phyloP scores from a whole-genome alignment of 2,113 vertebrate species.

The Paraplagusia blochii region DNA sequence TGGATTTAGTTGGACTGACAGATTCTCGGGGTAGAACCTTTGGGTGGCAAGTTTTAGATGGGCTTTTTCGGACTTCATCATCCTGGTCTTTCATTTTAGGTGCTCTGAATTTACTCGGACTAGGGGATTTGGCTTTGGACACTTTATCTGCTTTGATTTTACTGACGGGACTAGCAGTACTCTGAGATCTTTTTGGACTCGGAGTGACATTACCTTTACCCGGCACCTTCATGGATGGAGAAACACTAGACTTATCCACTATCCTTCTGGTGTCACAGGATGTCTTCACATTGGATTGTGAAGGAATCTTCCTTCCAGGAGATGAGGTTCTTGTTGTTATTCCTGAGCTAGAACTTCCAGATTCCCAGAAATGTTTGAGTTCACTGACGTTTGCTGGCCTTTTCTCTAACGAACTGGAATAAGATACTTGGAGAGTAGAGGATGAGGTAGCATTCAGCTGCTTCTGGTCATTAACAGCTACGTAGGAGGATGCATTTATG shows the following conservation, averaged over 20 bases:
- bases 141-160: slow-evolving; percentile 13
- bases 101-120: slow-evolving; percentile 28
- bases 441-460: slow-evolving; percentile 4
- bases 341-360: slow-evolving; percentile 45
- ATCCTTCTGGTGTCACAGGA: slow-evolving; percentile 26
- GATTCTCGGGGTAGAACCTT: slow-evolving; percentile 65
- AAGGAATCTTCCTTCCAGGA: slow-evolving; percentile 8
- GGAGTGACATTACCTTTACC: slow-evolving; percentile 57
- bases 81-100: slow-evolving; percentile 44
- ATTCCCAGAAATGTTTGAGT: slow-evolving; percentile 81
- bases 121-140: slow-evolving; percentile 30
- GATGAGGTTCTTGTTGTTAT: slow-evolving; percentile 25
- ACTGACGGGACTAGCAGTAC: slow-evolving; percentile 68
- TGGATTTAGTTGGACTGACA: slow-evolving; percentile 38
- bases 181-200: slow-evolving; percentile 58
- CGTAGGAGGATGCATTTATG: neutral
- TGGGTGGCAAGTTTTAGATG: slow-evolving; percentile 54
- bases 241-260: slow-evolving; percentile 44
- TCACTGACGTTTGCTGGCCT: slow-evolving; percentile 62
- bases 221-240: slow-evolving; percentile 67
- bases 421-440: slow-evolving; percentile 3
- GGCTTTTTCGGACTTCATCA: slow-evolving; percentile 47
- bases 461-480: neutral
- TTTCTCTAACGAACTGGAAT: slow-evolving; percentile 21
- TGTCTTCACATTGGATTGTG: slow-evolving; percentile 26